phyloP scores from a whole-genome alignment of 2,888 invertebrate species.

The Brachycybe producta region DNA sequence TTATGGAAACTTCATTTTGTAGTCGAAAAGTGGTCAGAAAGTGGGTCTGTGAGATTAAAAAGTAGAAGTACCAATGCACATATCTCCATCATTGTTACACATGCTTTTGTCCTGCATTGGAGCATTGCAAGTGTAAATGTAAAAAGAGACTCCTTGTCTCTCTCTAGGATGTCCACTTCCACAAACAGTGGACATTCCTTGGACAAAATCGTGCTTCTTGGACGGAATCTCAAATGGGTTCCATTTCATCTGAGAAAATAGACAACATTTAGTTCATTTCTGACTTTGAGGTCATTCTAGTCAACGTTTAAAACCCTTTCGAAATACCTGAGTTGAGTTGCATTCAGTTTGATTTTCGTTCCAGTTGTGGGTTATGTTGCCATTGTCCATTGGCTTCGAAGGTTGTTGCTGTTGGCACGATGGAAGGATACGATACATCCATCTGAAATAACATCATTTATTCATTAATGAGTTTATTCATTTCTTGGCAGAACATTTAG shows the following conservation, averaged over 20 bases:
- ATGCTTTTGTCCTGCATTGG: constrained; percentile 76
- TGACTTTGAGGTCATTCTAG: background rate
- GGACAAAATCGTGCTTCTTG: constrained; percentile 62
- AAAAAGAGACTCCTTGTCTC: constrained; percentile 73
- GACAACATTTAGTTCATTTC: background rate
- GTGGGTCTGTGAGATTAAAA: no score
- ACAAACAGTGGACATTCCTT: constrained; percentile 79
- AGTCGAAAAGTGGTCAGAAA: no score
- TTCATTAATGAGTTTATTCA: constrained; percentile 2
- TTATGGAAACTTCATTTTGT: no score
- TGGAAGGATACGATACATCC: constrained; percentile 90
- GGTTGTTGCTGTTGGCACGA: constrained; percentile 79
- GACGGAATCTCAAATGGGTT: constrained; percentile 74
- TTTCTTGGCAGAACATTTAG: background rate
- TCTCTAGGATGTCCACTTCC: constrained; percentile 79
- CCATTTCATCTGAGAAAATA: constrained; percentile 67
- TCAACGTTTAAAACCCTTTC: background rate
- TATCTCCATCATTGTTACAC: constrained; percentile 91
- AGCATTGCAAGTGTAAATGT: constrained; percentile 73
- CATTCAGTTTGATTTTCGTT: constrained; percentile 35
- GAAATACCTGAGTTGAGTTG: background rate
- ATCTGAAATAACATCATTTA: constrained; percentile 37
- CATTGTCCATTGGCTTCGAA: constrained; percentile 45
- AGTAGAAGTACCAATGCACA: constrained; percentile 62
- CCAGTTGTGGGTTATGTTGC: constrained; percentile 60